phyloP scores from a whole-genome alignment of 1,140 invertebrate genomes.

The Scaptomyza montana region DNA sequence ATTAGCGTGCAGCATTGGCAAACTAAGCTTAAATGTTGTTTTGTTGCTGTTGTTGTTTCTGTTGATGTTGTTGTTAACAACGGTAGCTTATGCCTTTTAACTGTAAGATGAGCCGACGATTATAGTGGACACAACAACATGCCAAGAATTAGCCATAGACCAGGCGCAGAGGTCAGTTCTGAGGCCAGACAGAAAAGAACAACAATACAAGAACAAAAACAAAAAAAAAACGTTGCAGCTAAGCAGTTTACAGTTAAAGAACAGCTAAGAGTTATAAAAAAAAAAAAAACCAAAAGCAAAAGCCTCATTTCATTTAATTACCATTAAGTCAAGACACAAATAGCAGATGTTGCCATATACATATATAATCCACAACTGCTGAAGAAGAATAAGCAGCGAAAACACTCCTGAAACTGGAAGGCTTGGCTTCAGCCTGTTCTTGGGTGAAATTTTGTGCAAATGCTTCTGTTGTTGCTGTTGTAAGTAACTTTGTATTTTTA shows the following conservation, averaged over 20 bases:
- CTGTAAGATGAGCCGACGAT: slow-evolving; percentile 40
- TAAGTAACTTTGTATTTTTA: slow-evolving; percentile 59
- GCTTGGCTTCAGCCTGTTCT: slow-evolving; percentile 67
- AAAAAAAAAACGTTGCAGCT: slow-evolving; percentile 50
- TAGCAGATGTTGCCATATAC: slow-evolving; percentile 7
- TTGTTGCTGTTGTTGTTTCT: neutral
- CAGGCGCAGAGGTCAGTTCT: slow-evolving; percentile 66
- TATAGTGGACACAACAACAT: slow-evolving; percentile 35
- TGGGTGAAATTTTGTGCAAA: slow-evolving; percentile 70
- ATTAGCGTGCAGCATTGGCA: slow-evolving; percentile 78
- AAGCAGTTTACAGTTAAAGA: slow-evolving; percentile 64
- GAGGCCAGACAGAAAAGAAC: slow-evolving; percentile 50
- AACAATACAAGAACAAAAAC: neutral
- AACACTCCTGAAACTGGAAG: slow-evolving; percentile 36
- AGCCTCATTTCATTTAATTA: slow-evolving; percentile 64
- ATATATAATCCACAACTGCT: slow-evolving; percentile 1
- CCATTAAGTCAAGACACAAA: slow-evolving; percentile 55
- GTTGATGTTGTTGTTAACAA: slow-evolving; percentile 15
- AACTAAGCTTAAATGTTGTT: slow-evolving; percentile 51
- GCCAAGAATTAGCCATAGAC: slow-evolving; percentile 60
- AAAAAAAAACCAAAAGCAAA: too few relatives aligned
- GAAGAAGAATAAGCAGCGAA: neutral
- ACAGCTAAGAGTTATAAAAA: slow-evolving; percentile 28
- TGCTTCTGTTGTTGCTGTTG: slow-evolving; percentile 37
- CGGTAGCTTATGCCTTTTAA: slow-evolving; percentile 37